phyloP scores from a whole-genome alignment of 2,113 vertebrate genomes.

The Ardeotis arabs region DNA sequence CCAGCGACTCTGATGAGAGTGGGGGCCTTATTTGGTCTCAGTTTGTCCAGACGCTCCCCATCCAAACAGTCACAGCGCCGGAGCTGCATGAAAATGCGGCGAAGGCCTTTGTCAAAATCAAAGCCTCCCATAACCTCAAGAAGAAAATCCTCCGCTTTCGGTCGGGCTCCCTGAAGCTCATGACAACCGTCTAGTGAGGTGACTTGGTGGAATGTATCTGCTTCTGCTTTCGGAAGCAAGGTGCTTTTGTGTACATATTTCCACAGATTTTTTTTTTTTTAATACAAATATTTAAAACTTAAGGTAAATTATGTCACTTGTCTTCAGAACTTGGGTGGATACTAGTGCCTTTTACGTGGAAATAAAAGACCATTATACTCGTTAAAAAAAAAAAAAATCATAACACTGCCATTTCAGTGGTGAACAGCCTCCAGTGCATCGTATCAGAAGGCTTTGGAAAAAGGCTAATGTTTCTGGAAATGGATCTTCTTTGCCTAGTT shows the following conservation, averaged over 20 bases:
- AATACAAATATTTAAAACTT: conserved; percentile 74
- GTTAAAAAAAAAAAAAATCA: background rate
- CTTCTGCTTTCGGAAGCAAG: background rate
- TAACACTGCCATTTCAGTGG: conserved; percentile 50
- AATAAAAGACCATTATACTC: conserved; percentile 62
- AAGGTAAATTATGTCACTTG: conserved; percentile 70
- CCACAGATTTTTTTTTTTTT: conserved; percentile 32
- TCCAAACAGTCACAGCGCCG: conserved; percentile 51
- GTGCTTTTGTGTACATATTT: conserved; percentile 67
- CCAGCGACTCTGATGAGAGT: conserved; percentile 88
- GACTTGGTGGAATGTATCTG: background rate
- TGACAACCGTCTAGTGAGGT: conserved; percentile 90
- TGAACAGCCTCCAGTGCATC: conserved; percentile 50
- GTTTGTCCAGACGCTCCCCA: conserved; percentile 80
- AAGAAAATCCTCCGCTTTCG: conserved; percentile 94
- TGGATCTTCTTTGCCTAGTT: background rate
- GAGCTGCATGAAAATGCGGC: conserved; percentile 79
- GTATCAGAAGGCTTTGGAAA: conserved; percentile 36
- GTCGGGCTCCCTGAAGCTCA: conserved; percentile 92
- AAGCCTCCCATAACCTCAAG: conserved; percentile 95
- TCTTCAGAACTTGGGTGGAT: conserved; percentile 63
- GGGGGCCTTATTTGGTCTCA: conserved; percentile 88
- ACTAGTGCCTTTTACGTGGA: conserved; percentile 75
- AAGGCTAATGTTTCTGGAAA: background rate
- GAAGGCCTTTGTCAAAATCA: conserved; percentile 91